Base-by-base conservation (phyloP, 2,797 vertebrate genomes). In the Anolis apletophallus region DNA sequence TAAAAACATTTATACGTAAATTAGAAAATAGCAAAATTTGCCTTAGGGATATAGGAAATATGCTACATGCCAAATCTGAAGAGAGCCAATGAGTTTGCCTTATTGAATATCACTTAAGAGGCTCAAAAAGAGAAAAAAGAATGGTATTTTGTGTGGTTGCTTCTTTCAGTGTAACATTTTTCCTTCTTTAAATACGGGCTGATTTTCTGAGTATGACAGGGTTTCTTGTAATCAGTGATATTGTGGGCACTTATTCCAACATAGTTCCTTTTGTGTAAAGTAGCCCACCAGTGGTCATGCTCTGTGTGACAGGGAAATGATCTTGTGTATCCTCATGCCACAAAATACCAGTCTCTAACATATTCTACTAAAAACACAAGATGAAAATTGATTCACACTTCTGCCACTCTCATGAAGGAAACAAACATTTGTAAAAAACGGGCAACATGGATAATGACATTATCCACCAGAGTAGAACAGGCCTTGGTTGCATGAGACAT, bases 11-110 rank as follows among this genome's bases (percentile, higher is more conserved):
- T 96, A 90, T 96, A 96, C n/a, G 79, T 91, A 88, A 85, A 94
- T 93, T 95, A 95, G 13, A 68, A 54, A 91, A 91, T 93, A 90
- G 91, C 83, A 89, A 81, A 80, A 91, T 50, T 86, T 82, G 40
- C 12, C 91, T 84, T 88, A 93, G 90, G 87, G 92, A 93, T 81
- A 87, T 85, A 94, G 93, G 52, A 83, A 90, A 92, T 87, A 90
- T 93, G 95, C 95, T 92, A 94, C 11, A 34, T 94, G 89, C 90
- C 93, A 96, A 96, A 95, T 88, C 90, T 87, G 93, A 94, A 88
- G 77, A 88, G 84, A 91, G 68, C 80, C 85, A 89, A 92, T 83
- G 77, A 88, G 94, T 87, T 94, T 89, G 83, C 88, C 94, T 91
- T 93, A 76, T 54, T 89, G 90, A 92, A 93, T 85, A 90, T 90